Evolutionary conservation across 2,113 vertebrate genomes (phyloP).

Genomic region (Gopherus flavomarginatus): DNA sequence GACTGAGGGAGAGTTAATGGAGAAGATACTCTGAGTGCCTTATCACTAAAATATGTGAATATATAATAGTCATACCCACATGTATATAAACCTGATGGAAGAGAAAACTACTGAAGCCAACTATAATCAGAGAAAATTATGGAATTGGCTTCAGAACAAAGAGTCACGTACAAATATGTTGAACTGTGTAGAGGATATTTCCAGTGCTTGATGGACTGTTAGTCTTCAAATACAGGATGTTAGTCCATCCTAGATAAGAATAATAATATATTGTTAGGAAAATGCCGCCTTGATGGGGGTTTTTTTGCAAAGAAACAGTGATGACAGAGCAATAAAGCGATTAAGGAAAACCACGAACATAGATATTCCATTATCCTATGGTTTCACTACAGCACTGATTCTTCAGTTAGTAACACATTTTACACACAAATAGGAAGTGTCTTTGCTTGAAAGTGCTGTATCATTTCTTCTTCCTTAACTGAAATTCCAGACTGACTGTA

Average conservation of each 20-base stretch:
- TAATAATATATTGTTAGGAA: background rate
- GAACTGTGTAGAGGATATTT: background rate
- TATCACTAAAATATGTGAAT: background rate
- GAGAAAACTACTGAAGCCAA: background rate
- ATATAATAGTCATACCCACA: background rate
- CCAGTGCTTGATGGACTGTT: background rate
- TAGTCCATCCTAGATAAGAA: background rate
- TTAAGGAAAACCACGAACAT: background rate
- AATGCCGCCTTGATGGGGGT: background rate
- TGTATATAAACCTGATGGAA: background rate
- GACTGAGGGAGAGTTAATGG: background rate
- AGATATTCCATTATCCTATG: background rate
- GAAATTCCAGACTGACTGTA: constrained; percentile 79
- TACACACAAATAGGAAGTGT: constrained; percentile 65
- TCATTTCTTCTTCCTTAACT: constrained; percentile 85
- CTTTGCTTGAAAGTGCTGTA: constrained; percentile 83
- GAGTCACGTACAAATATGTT: background rate
- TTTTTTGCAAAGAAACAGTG: constrained; percentile 15
- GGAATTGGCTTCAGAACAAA: background rate
- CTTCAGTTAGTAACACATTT: constrained; percentile 50
- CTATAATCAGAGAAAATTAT: background rate
- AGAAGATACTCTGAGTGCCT: background rate
- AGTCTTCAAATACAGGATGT: background rate
- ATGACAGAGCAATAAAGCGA: background rate
- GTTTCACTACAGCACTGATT: constrained; percentile 25